These are phyloP conservation scores for Macrophya alboannulata DNA, from an alignment of 2,888 invertebrate species.

Conservation along the genomic window DNA sequence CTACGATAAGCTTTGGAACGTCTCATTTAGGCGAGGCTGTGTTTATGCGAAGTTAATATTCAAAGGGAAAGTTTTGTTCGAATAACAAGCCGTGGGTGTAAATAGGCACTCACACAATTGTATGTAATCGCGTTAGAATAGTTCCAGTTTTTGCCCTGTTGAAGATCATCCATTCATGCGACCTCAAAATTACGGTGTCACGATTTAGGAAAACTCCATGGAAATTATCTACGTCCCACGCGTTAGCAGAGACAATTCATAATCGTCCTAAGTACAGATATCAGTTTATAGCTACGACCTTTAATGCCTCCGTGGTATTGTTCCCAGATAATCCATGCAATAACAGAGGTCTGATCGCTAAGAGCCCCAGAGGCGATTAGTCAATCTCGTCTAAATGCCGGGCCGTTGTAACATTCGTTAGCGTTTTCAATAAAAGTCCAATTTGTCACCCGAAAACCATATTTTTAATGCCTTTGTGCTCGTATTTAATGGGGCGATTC, in stretches of 20 bases:
- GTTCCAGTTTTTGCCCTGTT: not conserved
- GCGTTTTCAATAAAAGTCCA: conserved; percentile 1
- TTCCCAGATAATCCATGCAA: not conserved
- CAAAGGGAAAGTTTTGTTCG: not conserved
- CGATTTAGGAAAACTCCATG: not conserved
- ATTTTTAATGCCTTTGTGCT: not conserved
- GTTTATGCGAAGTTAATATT: not conserved
- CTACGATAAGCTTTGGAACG: not conserved
- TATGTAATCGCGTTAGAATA: not conserved
- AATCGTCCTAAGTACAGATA: not conserved
- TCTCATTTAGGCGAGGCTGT: not conserved
- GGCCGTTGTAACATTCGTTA: not conserved
- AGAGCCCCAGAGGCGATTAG: not conserved
- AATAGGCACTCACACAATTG: not conserved
- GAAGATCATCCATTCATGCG: not conserved
- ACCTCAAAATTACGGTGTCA: conserved; percentile 2
- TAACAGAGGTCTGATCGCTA: not conserved
- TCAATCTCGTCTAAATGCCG: not conserved
- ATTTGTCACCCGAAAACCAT: not conserved
- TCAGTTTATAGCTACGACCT: not conserved
- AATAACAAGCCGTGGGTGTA: not conserved
- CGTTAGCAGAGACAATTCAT: conserved; percentile 2
- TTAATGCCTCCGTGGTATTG: not conserved
- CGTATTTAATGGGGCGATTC: not conserved
- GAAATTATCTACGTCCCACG: not conserved